Percentiles rank a stretch among this genome's conserved stretches.
Evolutionary conservation across 2,113 vertebrate species (phyloP).

Genomic region (Megaceryle torquata): DNA sequence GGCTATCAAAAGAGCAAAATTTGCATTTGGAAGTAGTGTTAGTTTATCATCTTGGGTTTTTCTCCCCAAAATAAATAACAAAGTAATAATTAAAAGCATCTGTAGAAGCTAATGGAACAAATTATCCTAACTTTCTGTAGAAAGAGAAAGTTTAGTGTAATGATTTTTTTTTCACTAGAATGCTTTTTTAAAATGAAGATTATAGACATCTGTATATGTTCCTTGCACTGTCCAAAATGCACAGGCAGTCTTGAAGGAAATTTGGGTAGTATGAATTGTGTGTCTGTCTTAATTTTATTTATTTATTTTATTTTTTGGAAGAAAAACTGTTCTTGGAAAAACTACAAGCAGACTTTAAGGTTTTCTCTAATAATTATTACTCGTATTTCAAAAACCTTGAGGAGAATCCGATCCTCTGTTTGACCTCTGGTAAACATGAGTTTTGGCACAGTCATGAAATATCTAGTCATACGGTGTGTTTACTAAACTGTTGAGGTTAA

Average conservation of each 20-base stretch:
- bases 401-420: slow-evolving; percentile 22
- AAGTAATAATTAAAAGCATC: background rate
- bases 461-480: slow-evolving; percentile 45
- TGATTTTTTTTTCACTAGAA: background rate
- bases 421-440: slow-evolving; percentile 42
- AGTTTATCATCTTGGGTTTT: background rate
- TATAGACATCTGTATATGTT: background rate
- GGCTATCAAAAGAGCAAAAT: background rate
- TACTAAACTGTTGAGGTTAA: slow-evolving; percentile 38
- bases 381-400: slow-evolving; percentile 6
- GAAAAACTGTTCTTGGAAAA: slow-evolving; percentile 16
- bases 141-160: background rate
- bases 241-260: background rate
- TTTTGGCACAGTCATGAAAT: slow-evolving; percentile 40
- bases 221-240: background rate
- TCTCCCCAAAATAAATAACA: background rate
- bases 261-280: background rate
- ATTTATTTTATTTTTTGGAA: background rate
- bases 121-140: background rate
- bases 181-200: background rate
- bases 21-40: background rate
- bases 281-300: background rate
- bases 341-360: background rate
- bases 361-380: slow-evolving; percentile 5
- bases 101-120: background rate